phyloP scores from a whole-genome alignment of 1,140 invertebrate genomes.

The Lycorma delicatula region DNA sequence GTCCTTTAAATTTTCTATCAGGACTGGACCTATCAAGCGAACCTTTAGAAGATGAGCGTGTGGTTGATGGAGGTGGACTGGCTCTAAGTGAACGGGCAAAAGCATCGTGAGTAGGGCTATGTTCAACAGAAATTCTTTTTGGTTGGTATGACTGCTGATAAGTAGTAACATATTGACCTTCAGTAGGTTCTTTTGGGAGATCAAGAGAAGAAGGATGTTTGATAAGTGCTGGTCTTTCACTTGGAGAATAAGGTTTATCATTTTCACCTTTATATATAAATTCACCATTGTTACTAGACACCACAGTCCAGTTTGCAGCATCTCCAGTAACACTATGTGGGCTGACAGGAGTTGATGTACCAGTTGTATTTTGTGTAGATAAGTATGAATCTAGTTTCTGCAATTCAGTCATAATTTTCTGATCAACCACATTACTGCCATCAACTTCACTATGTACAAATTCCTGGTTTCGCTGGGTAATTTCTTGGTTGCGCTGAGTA shows the following conservation, averaged over 20 bases:
- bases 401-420: constrained; percentile 32
- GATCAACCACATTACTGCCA: constrained; percentile 22
- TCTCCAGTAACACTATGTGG: constrained; percentile 21
- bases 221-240: constrained; percentile 8
- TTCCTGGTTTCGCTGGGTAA: no score
- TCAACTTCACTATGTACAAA: not conserved
- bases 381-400: constrained; percentile 31
- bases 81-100: constrained; percentile 58
- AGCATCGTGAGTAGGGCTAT: constrained; percentile 57
- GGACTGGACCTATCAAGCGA: constrained; percentile 28
- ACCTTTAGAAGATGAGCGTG: constrained; percentile 38
- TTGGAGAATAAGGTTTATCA: not conserved
- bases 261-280: constrained; percentile 16
- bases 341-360: constrained; percentile 22
- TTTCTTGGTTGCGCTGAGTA: no score
- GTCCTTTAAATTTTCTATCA: constrained; percentile 19
- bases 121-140: constrained; percentile 49
- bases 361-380: constrained; percentile 23
- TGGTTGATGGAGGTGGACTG: constrained; percentile 40
- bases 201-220: constrained; percentile 21
- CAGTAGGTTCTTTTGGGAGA: constrained; percentile 26
- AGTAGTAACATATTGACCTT: constrained; percentile 48
- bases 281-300: constrained; percentile 20
- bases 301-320: constrained; percentile 25
- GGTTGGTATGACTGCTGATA: constrained; percentile 47